phyloP scores from a whole-genome alignment of 2,888 invertebrate species.

The Holacanthella duospinosa region DNA sequence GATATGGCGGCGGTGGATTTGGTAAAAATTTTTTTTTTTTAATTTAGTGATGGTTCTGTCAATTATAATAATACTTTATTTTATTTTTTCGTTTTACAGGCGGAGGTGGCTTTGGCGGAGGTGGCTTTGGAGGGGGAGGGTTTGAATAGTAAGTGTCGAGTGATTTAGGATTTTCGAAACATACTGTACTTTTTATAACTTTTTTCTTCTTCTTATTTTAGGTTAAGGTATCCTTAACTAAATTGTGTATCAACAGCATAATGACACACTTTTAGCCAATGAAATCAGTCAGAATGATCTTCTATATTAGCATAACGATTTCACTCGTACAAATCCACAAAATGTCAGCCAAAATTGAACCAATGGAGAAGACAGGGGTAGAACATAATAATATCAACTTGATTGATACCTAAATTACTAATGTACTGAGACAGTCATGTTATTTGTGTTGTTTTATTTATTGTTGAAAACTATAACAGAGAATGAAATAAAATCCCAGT shows the following conservation, averaged over 20 bases:
- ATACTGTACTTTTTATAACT: no score
- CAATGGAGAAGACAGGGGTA: neutral
- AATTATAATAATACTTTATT: neutral
- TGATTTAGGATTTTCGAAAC: no score
- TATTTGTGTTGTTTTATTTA: conserved; percentile 9
- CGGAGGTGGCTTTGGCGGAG: neutral
- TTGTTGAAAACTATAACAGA: conserved; percentile 10
- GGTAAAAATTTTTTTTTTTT: neutral
- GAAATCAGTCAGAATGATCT: neutral
- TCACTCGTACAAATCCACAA: neutral
- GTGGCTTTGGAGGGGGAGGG: neutral
- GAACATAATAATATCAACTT: neutral
- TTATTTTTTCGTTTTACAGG: neutral
- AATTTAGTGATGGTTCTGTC: neutral
- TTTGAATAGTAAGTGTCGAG: neutral
- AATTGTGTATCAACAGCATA: no score
- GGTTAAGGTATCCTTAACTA: no score
- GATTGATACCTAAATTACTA: neutral
- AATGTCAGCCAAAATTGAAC: neutral
- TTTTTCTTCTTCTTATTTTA: no score
- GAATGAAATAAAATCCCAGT: neutral
- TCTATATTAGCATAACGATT: no score
- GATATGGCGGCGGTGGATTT: conserved; percentile 8
- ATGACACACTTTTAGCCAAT: conserved; percentile 6
- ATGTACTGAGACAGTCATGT: neutral